Conservation (phyloP, 2,797 vertebrate genomes). For the Botia kubotai region DNA sequence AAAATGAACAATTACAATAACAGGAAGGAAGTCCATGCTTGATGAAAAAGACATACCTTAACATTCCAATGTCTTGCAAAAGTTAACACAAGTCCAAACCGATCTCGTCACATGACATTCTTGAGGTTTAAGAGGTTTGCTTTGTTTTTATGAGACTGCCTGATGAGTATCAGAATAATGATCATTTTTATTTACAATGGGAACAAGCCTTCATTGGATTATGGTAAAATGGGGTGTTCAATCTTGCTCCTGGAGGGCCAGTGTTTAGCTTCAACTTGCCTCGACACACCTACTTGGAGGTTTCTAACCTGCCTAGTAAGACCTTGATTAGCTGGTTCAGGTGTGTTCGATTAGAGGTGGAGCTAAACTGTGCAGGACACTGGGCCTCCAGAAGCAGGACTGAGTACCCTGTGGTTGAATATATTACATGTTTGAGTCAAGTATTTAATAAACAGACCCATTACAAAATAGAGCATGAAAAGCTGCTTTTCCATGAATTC, state of each 20-base stretch:
- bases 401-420: not conserved
- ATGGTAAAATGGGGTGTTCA: not conserved
- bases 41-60: conserved; percentile 35
- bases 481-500: not conserved
- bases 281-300: no score
- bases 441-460: not conserved
- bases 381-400: not conserved
- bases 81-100: not conserved
- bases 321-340: no score
- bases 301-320: no score
- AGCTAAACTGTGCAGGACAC: no score
- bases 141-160: not conserved
- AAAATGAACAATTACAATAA: conserved; percentile 63
- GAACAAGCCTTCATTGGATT: not conserved
- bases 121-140: not conserved
- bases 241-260: no score
- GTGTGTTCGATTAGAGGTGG: no score
- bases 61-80: conserved; percentile 41
- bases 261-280: no score
- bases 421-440: not conserved
- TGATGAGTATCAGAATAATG: not conserved
- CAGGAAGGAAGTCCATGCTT: conserved; percentile 62
- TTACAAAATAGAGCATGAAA: not conserved
- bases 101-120: conserved; percentile 15
- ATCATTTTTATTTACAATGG: not conserved